Evolutionary conservation across 2,888 invertebrate species (phyloP).

Genomic region (Chymomyza caudatula): DNA sequence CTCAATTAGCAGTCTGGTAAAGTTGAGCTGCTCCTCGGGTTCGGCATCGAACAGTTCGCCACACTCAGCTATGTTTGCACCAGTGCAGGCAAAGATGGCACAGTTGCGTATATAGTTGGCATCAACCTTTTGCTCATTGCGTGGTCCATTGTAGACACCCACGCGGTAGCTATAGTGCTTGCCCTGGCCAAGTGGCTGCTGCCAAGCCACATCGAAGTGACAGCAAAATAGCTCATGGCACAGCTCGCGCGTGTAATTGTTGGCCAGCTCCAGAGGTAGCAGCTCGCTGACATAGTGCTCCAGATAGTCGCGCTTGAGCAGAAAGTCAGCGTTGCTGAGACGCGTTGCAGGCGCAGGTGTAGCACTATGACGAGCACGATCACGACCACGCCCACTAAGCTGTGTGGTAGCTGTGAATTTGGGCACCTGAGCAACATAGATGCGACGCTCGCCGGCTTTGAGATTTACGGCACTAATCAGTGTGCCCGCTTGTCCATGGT

Average conservation of each 20-base stretch:
- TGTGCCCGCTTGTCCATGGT: constrained; percentile 78
- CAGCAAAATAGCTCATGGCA: constrained; percentile 64
- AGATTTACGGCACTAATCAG: constrained; percentile 56
- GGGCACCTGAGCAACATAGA: constrained; percentile 67
- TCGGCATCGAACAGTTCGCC: constrained; percentile 41
- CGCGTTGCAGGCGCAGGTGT: not conserved
- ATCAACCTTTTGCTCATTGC: constrained; percentile 75
- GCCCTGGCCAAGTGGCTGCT: not conserved
- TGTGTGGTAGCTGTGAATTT: constrained; percentile 36
- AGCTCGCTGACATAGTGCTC: constrained; percentile 44
- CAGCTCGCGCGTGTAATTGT: constrained; percentile 7
- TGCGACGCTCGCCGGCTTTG: constrained; percentile 50
- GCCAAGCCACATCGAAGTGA: constrained; percentile 56
- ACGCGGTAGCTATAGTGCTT: constrained; percentile 76
- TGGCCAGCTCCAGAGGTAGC: constrained; percentile 14
- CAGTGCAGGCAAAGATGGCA: constrained; percentile 78
- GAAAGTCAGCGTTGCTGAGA: not conserved
- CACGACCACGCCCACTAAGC: no score
- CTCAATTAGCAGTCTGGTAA: constrained; percentile 54
- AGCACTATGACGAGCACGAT: not conserved
- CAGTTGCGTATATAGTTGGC: constrained; percentile 78
- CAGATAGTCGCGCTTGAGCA: constrained; percentile 64
- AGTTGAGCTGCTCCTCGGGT: constrained; percentile 14
- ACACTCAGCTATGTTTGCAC: constrained; percentile 58
- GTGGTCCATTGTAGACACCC: constrained; percentile 78